These are phyloP conservation scores for Bubo blakistoni DNA, from an alignment of 2,113 vertebrate species.

Conservation along the genomic window DNA sequence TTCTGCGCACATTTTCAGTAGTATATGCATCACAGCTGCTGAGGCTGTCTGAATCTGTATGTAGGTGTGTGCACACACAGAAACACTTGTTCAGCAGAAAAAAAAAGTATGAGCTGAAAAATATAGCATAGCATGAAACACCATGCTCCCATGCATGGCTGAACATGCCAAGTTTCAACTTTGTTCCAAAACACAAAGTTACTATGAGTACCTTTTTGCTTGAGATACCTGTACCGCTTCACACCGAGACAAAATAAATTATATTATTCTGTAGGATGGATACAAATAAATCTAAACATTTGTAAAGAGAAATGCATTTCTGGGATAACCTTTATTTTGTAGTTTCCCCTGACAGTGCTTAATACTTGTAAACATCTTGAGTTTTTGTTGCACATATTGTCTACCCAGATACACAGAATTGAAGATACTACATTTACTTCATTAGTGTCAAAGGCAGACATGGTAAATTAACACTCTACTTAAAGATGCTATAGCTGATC, in stretches of 20 bases:
- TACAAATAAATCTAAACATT: background rate
- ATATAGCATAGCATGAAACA: background rate
- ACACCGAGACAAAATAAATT: background rate
- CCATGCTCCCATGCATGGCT: background rate
- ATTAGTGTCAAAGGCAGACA: background rate
- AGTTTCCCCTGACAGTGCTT: background rate
- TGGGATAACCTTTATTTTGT: background rate
- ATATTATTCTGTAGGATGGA: background rate
- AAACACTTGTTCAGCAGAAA: background rate
- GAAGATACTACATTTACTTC: background rate
- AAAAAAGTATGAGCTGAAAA: background rate
- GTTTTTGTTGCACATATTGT: background rate
- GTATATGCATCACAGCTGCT: background rate
- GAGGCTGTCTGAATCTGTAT: background rate
- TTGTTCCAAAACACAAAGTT: background rate
- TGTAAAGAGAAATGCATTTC: background rate
- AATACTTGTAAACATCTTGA: rapidly evolving
- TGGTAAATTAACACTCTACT: background rate
- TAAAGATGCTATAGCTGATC: background rate
- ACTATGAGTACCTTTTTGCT: background rate
- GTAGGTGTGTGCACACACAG: background rate
- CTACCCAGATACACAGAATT: background rate
- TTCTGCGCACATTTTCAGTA: background rate
- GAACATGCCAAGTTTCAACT: background rate
- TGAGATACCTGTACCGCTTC: background rate